These are phyloP conservation scores for Gallinago undulata DNA, from an alignment of 2,113 vertebrate species.

Conservation along the genomic window DNA sequence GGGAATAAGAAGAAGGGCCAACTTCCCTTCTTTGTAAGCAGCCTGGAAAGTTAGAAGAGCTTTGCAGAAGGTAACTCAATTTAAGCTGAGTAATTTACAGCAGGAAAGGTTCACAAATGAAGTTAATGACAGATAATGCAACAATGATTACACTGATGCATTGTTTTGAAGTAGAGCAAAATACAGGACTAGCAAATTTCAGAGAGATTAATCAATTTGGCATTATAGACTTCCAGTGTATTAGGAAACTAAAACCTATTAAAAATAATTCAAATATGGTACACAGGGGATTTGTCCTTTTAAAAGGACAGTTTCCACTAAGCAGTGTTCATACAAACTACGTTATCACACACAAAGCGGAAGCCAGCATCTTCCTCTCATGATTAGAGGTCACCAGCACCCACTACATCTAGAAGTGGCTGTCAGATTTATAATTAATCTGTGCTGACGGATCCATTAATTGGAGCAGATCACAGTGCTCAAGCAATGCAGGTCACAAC, in stretches of 20 bases:
- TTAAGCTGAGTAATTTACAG: not conserved
- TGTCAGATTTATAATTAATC: constrained; percentile 44
- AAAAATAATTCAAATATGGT: not conserved
- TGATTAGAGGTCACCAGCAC: constrained; percentile 1
- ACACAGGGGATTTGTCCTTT: not conserved
- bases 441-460: constrained; percentile 24
- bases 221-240: not conserved
- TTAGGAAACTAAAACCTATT: not conserved
- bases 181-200: not conserved
- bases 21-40: not conserved
- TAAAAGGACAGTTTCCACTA: not conserved
- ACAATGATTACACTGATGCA: not conserved
- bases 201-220: not conserved
- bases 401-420: not conserved
- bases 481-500: constrained; percentile 16
- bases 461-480: not conserved
- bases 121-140: not conserved
- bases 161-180: constrained; percentile 4
- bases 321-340: not conserved
- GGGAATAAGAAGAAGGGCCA: not conserved
- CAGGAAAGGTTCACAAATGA: not conserved
- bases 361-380: not conserved
- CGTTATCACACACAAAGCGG: not conserved
- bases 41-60: not conserved
- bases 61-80: too few relatives aligned